phyloP scores from a whole-genome alignment of 2,113 vertebrate species.

The Corythornis madagascariensis region DNA sequence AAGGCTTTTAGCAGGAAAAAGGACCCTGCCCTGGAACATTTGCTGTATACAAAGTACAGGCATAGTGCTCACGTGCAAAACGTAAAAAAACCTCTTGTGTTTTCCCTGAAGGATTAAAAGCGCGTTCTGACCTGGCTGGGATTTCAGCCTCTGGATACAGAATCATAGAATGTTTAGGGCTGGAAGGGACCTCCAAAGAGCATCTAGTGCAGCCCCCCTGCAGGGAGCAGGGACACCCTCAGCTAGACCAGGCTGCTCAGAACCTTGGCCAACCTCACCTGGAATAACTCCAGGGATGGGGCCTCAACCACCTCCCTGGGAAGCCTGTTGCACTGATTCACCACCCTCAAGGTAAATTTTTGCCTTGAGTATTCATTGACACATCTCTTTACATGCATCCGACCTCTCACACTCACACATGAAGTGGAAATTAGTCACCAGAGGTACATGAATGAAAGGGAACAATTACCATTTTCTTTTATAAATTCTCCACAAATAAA shows the following conservation, averaged over 20 bases:
- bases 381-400: not conserved
- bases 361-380: not conserved
- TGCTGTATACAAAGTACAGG: not conserved
- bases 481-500: not conserved
- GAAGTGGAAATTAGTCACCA: not conserved
- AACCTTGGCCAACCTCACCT: too few species aligned
- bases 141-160: not conserved
- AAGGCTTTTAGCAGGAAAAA: not conserved
- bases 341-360: not conserved
- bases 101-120: not conserved
- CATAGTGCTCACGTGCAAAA: not conserved
- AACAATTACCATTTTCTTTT: not conserved
- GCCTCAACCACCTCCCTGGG: too few species aligned
- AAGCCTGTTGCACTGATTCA: too few species aligned
- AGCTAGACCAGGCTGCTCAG: too few species aligned
- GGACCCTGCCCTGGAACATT: not conserved
- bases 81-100: fast-evolving
- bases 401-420: not conserved
- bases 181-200: too few species aligned
- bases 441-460: not conserved
- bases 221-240: too few species aligned
- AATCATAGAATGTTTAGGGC: too few species aligned
- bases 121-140: not conserved
- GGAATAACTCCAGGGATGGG: too few species aligned
- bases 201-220: too few species aligned